These are phyloP conservation scores for Myripristis jacobus DNA, from an alignment of 2,797 vertebrate species.

Conservation along the genomic window DNA sequence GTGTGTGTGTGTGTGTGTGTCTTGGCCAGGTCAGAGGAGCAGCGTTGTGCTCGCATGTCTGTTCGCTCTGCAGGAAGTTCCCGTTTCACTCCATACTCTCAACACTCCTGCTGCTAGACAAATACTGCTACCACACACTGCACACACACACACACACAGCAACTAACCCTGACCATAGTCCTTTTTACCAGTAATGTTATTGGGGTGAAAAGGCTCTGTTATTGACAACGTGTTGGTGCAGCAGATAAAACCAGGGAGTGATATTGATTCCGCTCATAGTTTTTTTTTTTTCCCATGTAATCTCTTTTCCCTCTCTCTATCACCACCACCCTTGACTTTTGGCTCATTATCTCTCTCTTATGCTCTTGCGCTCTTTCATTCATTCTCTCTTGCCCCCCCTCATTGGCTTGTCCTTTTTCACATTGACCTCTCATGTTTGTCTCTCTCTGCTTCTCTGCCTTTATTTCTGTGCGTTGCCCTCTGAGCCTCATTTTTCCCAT, in stretches of 20 bases:
- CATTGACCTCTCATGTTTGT: neutral
- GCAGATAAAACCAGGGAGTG: slow-evolving; percentile 16
- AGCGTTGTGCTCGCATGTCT: slow-evolving; percentile 61
- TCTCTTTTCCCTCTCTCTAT: slow-evolving; percentile 17
- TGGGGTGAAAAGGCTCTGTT: slow-evolving; percentile 39
- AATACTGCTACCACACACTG: slow-evolving; percentile 53
- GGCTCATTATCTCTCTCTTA: too few species aligned
- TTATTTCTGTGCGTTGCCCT: neutral
- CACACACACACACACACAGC: slow-evolving; percentile 1
- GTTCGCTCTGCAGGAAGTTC: slow-evolving; percentile 78
- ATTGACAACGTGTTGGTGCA: slow-evolving; percentile 50
- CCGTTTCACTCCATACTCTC: slow-evolving; percentile 70
- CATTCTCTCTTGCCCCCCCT: slow-evolving; percentile 3
- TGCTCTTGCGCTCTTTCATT: neutral
- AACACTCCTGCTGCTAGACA: slow-evolving; percentile 67
- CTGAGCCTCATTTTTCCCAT: neutral
- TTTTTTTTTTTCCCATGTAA: slow-evolving; percentile 48
- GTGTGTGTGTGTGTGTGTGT: slow-evolving; percentile 34
- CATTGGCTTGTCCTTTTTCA: slow-evolving; percentile 4
- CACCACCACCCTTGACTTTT: neutral
- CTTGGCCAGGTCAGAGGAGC: slow-evolving; percentile 53
- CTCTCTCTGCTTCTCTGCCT: neutral
- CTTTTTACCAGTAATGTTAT: slow-evolving; percentile 20
- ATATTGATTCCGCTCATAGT: slow-evolving; percentile 46
- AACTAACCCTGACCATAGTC: slow-evolving; percentile 20